These are phyloP conservation scores for Hydrolagus colliei DNA, from an alignment of 2,797 vertebrate genomes.

Conservation along the genomic window DNA sequence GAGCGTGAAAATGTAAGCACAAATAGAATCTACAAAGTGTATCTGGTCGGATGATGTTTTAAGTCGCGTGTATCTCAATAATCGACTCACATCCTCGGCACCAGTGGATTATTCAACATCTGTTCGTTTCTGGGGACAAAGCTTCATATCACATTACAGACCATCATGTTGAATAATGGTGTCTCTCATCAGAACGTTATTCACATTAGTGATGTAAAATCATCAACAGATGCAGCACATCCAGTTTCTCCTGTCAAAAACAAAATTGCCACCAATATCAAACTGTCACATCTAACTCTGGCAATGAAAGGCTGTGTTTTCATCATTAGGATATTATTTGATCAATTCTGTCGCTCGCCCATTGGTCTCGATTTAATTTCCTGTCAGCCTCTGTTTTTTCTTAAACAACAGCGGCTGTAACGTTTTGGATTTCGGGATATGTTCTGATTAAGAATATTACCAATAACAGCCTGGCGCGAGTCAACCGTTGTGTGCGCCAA, in stretches of 20 bases:
- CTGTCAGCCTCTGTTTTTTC: slow-evolving; percentile 49
- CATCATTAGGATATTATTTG: slow-evolving; percentile 52
- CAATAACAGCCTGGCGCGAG: slow-evolving; percentile 59
- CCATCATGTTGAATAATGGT: background rate
- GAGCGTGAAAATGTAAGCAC: background rate
- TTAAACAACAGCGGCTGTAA: slow-evolving; percentile 43
- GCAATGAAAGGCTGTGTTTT: slow-evolving; percentile 35
- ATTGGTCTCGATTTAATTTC: slow-evolving; percentile 63
- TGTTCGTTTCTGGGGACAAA: background rate
- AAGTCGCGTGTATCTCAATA: background rate
- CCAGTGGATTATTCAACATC: background rate
- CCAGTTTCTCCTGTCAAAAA: background rate
- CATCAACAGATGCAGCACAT: background rate
- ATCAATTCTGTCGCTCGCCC: slow-evolving; percentile 48
- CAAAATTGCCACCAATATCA: background rate
- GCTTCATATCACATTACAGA: background rate
- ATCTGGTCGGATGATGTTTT: background rate
- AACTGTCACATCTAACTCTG: background rate
- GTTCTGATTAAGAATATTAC: slow-evolving; percentile 68
- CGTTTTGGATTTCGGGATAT: slow-evolving; percentile 62
- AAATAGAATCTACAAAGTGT: background rate
- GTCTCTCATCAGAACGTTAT: background rate
- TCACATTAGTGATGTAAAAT: background rate
- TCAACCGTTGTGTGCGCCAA: slow-evolving; percentile 48
- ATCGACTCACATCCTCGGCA: background rate